Conservation (phyloP, 2,797 vertebrate species). For the Onychomys leucogaster region DNA sequence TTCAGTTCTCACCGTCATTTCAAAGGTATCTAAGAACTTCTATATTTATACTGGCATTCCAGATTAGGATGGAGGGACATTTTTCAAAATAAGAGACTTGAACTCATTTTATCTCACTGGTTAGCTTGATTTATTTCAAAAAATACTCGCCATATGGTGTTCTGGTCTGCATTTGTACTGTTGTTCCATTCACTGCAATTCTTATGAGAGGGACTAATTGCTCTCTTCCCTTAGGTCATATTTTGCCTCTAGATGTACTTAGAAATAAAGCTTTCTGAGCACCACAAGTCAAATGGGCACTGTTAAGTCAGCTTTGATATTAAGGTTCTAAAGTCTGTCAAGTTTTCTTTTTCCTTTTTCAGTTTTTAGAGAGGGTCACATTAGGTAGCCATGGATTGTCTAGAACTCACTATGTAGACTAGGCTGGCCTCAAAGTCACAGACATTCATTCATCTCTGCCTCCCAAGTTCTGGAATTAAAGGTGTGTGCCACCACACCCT, state of each 20-base stretch:
- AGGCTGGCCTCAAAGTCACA: background rate
- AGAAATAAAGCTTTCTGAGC: background rate
- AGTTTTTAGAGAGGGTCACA: background rate
- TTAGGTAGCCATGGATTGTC: background rate
- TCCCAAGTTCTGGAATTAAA: background rate
- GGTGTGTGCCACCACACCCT: background rate
- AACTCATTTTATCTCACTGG: slow-evolving; percentile 50
- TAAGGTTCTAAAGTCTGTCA: background rate
- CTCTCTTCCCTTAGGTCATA: background rate
- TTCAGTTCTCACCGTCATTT: background rate
- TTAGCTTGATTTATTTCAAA: slow-evolving; percentile 52
- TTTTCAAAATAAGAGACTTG: slow-evolving; percentile 12
- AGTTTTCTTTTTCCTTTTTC: background rate
- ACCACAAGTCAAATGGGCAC: background rate
- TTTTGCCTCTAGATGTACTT: background rate
- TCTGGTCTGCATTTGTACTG: background rate
- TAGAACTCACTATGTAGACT: background rate
- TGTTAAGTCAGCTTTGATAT: background rate
- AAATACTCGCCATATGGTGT: background rate
- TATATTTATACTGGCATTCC: background rate
- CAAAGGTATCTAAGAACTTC: background rate
- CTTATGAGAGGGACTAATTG: fast-evolving
- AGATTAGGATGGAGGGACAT: background rate
- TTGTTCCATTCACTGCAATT: background rate
- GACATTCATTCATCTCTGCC: background rate